These are phyloP conservation scores for Tachina grossa DNA, from an alignment of 2,888 invertebrate species.

Conservation along the genomic window DNA sequence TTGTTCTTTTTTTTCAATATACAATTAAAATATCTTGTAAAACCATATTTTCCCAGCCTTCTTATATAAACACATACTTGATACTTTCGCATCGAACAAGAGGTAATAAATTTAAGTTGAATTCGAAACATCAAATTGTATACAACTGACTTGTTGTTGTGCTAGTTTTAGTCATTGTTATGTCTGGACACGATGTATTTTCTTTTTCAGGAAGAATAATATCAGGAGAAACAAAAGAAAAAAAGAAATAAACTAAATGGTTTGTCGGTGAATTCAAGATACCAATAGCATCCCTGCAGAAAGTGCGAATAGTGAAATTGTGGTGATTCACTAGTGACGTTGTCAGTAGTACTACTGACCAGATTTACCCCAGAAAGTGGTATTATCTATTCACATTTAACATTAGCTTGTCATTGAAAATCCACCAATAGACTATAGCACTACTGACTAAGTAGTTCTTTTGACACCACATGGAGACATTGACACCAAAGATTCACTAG, in stretches of 20 bases:
- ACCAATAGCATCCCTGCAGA: constrained; percentile 28
- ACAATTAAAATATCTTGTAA: constrained; percentile 44
- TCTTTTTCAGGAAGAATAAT: neutral
- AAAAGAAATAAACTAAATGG: neutral
- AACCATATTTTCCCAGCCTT: constrained; percentile 63
- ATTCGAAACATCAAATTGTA: constrained; percentile 64
- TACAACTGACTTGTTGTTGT: constrained; percentile 61
- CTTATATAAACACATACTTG: too few relatives aligned
- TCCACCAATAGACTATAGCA: too few relatives aligned
- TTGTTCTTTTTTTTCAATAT: constrained; percentile 30
- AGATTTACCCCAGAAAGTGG: too few relatives aligned
- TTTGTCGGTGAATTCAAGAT: neutral
- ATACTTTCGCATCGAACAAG: constrained; percentile 34
- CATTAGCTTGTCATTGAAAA: too few relatives aligned
- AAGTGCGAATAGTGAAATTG: too few relatives aligned
- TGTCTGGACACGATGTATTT: constrained; percentile 44
- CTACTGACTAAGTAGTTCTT: too few relatives aligned
- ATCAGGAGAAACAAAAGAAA: neutral
- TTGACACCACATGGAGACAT: too few relatives aligned
- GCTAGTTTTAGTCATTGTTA: constrained; percentile 54
- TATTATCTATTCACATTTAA: too few relatives aligned
- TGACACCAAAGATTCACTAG: too few relatives aligned
- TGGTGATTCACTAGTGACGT: too few relatives aligned
- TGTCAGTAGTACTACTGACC: too few relatives aligned
- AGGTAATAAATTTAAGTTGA: constrained; percentile 66